Base-by-base conservation (phyloP, 2,888 invertebrate species). In the Elegia similella region DNA sequence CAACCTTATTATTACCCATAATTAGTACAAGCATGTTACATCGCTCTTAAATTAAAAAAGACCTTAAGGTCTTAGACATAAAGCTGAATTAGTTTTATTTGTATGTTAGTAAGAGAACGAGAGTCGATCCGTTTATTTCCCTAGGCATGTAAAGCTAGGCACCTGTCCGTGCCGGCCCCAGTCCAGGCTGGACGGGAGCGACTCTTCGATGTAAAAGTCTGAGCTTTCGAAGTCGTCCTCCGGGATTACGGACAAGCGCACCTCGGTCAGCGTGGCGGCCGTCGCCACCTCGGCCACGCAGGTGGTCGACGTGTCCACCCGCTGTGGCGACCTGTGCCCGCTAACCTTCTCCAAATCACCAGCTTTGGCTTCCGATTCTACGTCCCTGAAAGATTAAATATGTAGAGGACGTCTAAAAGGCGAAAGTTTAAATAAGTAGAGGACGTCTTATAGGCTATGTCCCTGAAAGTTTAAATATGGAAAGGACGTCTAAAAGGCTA, bases 201-300 rank as follows among this genome's bases (percentile, higher is more conserved):
- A 96, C 86, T 97, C 97, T 79, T 97, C 97, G 86, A 97, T 96
- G 93, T 96, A 97, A 93, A 95, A 96, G 82, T 97, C 96, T 52
- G 96, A 95, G 78, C 94, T 95, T 75, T 95, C 93, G 87, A 96
- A 96, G 86, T 96, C 96, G 64, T 82, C 75, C 65, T 84, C 87
- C 75, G 64, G 63, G 72, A 84, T 76, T 73, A 79, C 72, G 61
- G 83, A 72, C 58, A 73, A 73, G 74, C 86, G 85, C 84, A 94
- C 94, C 93, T 94, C 94, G 67, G 93, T 93, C 64, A 92, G 84
- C 6, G 93, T 93, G 30, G 93, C 83, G 7, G 90, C 93, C 48
- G 93, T 93, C 72, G 85, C 82, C 1, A 88, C 92, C 42, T 89
- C 88, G 0, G 92, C 91, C 46, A 80, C 83, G 81, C 89, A 82